Evolutionary conservation across 2,888 invertebrate genomes (phyloP).

Genomic region (Leptopterna dolabrata): DNA sequence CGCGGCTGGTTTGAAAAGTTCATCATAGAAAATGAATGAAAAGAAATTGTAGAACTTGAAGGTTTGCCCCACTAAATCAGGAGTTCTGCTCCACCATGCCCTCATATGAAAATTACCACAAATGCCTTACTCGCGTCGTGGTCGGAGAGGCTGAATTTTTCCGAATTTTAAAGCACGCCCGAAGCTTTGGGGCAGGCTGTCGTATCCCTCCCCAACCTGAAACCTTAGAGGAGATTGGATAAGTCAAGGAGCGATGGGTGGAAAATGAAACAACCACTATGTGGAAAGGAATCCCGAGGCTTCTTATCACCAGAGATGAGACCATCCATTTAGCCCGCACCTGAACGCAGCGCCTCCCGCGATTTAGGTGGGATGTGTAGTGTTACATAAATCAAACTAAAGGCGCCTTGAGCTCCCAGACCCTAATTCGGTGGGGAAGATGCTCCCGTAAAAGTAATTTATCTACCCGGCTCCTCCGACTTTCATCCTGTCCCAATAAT

Average conservation of each 20-base stretch:
- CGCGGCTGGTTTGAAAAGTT: too few species aligned
- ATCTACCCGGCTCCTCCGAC: not conserved
- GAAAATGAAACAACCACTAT: not conserved
- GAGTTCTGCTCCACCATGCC: too few species aligned
- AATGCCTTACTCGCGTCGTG: too few species aligned
- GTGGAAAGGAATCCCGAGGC: not conserved
- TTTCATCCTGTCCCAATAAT: not conserved
- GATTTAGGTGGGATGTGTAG: not conserved
- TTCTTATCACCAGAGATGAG: not conserved
- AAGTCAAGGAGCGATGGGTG: not conserved
- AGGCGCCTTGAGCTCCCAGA: not conserved
- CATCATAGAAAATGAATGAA: too few species aligned
- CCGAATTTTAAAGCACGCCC: too few species aligned
- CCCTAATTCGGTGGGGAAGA: conserved; percentile 12
- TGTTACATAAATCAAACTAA: conserved; percentile 13
- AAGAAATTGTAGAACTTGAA: too few species aligned
- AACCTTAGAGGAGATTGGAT: not conserved
- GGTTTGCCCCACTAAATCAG: too few species aligned
- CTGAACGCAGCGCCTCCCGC: not conserved
- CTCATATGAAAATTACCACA: too few species aligned
- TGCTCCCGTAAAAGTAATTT: conserved; percentile 18
- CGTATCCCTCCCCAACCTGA: not conserved
- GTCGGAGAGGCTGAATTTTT: too few species aligned
- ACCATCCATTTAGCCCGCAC: not conserved
- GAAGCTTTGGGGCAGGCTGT: too few species aligned